Conservation (phyloP, 2,888 invertebrate species). For the Euplexia lucipara region DNA sequence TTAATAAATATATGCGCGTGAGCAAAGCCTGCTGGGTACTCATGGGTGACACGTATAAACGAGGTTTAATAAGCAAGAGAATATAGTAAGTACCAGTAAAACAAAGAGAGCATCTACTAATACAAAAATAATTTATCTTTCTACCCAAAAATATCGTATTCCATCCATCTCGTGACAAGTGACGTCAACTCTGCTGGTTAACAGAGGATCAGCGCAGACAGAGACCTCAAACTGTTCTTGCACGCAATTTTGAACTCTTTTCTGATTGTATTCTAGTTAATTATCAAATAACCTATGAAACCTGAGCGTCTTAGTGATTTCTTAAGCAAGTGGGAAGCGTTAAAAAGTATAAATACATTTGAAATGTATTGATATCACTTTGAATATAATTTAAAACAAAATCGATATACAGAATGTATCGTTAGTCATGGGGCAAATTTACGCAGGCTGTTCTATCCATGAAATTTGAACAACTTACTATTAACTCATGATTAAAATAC, state of each 20-base stretch:
- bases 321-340: too few relatives aligned
- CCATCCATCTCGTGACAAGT: slow-evolving; percentile 27
- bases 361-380: too few relatives aligned
- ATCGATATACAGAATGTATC: too few relatives aligned
- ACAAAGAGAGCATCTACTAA: slow-evolving; percentile 39
- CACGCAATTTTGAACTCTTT: background rate
- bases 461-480: too few relatives aligned
- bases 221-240: background rate
- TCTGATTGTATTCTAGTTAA: too few relatives aligned
- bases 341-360: too few relatives aligned
- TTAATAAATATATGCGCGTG: background rate
- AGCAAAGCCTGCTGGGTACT: background rate
- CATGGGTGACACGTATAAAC: slow-evolving; percentile 5
- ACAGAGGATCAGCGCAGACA: background rate
- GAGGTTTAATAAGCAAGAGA: background rate
- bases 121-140: slow-evolving; percentile 53
- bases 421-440: too few relatives aligned
- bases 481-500: too few relatives aligned
- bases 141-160: slow-evolving; percentile 38
- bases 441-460: too few relatives aligned
- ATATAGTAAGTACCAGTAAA: slow-evolving; percentile 24
- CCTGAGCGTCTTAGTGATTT: too few relatives aligned
- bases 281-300: too few relatives aligned
- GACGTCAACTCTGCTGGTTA: slow-evolving; percentile 4
- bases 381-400: too few relatives aligned